Evolutionary conservation across 2,888 invertebrate species (phyloP).

Genomic region (Drymonia ruficornis): DNA sequence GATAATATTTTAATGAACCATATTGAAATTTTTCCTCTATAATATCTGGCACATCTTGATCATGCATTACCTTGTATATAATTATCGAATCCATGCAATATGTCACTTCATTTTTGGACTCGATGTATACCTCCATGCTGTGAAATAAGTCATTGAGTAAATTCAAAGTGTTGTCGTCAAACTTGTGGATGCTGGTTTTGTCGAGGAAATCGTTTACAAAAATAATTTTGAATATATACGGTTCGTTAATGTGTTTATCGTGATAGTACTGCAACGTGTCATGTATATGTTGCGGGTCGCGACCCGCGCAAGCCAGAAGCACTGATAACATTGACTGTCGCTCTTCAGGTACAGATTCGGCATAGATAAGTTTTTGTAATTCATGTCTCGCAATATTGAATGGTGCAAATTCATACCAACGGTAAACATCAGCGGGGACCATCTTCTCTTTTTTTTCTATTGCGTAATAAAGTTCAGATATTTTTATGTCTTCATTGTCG

Average conservation of each 20-base stretch:
- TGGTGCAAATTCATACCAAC: conserved; percentile 55
- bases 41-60: conserved; percentile 54
- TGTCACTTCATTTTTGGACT: conserved; percentile 53
- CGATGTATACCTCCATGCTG: conserved; percentile 67
- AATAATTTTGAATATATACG: conserved; percentile 59
- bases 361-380: conserved; percentile 52
- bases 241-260: conserved; percentile 67
- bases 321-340: conserved; percentile 55
- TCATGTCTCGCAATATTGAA: conserved; percentile 52
- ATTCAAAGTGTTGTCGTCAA: conserved; percentile 57
- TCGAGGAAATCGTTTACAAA: conserved; percentile 45
- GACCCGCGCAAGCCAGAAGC: conserved; percentile 53
- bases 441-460: conserved; percentile 27
- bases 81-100: conserved; percentile 58
- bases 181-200: conserved; percentile 43
- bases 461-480: conserved; percentile 25
- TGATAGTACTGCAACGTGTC: conserved; percentile 55
- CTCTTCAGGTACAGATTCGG: conserved; percentile 53
- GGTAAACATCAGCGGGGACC: conserved; percentile 27
- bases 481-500: conserved; percentile 18
- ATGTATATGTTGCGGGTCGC: conserved; percentile 47
- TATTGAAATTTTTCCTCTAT: conserved; percentile 59
- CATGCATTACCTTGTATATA: conserved; percentile 54
- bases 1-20: conserved; percentile 43
- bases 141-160: conserved; percentile 61